A percentile compares a stretch with the other conserved stretches of the same genome.
phyloP scores from a whole-genome alignment of 2,113 vertebrate genomes.

The Herpetotheres cachinnans region DNA sequence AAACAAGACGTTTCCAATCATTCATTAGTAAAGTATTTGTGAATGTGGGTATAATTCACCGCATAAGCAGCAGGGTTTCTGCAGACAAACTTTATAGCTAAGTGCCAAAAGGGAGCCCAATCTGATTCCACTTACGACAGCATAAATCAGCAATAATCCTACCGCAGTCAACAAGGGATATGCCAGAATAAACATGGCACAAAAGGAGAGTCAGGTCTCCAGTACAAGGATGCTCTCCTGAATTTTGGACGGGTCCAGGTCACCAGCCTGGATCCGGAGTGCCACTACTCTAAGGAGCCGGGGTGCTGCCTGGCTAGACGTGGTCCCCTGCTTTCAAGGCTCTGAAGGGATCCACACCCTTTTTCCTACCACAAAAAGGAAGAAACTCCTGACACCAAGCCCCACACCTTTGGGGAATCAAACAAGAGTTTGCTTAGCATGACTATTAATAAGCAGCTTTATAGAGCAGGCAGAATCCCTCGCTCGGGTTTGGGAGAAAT shows the following conservation, averaged over 20 bases:
- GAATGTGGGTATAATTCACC: slow-evolving; percentile 29
- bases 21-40: slow-evolving; percentile 68
- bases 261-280: not conserved
- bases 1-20: slow-evolving; percentile 56
- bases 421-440: not conserved
- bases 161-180: not conserved
- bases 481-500: not conserved
- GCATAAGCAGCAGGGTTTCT: slow-evolving; percentile 33
- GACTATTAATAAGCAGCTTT: not conserved
- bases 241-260: not conserved
- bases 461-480: not conserved
- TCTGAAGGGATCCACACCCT: not conserved
- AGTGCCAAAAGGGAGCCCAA: slow-evolving; percentile 50
- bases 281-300: not conserved
- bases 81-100: slow-evolving; percentile 43
- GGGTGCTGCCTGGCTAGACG: not conserved
- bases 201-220: not conserved
- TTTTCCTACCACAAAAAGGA: not conserved
- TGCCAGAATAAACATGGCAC: not conserved
- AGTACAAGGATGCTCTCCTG: not conserved
- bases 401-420: not conserved
- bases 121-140: slow-evolving; percentile 39
- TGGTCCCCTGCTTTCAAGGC: not conserved
- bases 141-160: slow-evolving; percentile 23
- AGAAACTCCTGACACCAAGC: not conserved